phyloP scores from a whole-genome alignment of 2,113 vertebrate species.

The Ciconia boyciana region DNA sequence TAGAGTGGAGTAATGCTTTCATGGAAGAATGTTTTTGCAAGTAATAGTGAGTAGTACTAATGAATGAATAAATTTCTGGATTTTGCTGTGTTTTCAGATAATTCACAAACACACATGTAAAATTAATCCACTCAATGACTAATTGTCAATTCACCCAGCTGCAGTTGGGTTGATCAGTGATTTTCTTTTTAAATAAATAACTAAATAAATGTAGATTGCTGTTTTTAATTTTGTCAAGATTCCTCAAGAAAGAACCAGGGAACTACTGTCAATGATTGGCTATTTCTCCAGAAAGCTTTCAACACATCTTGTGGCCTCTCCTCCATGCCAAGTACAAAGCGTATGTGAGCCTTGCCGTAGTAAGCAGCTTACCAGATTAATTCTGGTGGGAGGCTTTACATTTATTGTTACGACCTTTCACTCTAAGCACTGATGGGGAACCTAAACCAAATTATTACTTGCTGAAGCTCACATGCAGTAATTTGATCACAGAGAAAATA shows the following conservation, averaged over 20 bases:
- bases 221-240: not conserved
- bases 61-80: not conserved
- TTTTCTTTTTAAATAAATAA: not conserved
- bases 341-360: not conserved
- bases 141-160: not conserved
- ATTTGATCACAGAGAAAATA: not conserved
- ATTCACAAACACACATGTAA: not conserved
- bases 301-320: not conserved
- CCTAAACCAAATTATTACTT: not conserved
- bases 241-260: not conserved
- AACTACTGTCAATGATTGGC: not conserved
- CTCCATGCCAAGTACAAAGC: not conserved
- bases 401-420: not conserved
- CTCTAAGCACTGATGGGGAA: not conserved
- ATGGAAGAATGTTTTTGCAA: not conserved
- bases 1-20: not conserved
- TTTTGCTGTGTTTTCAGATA: not conserved
- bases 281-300: not conserved
- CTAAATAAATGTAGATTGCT: not conserved
- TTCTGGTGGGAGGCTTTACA: not conserved
- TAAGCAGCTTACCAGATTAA: not conserved
- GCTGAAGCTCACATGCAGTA: not conserved
- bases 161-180: not conserved
- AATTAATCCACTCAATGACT: not conserved
- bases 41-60: not conserved